A percentile compares a stretch with the other conserved stretches of the same genome.
Conservation (phyloP, 2,113 vertebrate genomes). For the Colius striatus region DNA sequence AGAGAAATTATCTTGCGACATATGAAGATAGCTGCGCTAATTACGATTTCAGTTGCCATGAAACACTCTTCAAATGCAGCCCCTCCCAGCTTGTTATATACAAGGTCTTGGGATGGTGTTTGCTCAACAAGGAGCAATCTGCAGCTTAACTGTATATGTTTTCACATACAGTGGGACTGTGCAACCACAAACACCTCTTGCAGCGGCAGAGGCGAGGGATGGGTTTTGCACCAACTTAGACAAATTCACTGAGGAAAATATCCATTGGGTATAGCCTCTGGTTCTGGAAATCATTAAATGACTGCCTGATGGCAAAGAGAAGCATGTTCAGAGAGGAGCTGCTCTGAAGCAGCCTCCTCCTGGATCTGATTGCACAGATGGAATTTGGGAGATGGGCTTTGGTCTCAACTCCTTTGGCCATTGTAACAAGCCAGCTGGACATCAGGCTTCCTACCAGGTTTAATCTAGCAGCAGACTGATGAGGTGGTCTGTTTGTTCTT, state of each 20-base stretch:
- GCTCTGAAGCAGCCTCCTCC: background rate
- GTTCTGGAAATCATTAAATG: background rate
- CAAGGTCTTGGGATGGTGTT: constrained; percentile 10
- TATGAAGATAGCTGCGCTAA: constrained; percentile 20
- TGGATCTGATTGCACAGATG: background rate
- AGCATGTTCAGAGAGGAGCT: background rate
- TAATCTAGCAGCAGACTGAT: background rate
- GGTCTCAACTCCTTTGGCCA: background rate
- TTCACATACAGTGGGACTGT: background rate
- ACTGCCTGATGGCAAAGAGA: background rate
- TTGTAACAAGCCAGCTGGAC: background rate
- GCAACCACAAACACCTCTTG: background rate
- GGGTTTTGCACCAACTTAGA: background rate
- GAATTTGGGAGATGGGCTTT: background rate
- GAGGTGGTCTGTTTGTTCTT: background rate
- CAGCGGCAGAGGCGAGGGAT: background rate
- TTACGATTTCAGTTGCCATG: constrained; percentile 42
- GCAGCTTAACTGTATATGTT: background rate
- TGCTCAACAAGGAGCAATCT: background rate
- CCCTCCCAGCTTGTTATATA: background rate
- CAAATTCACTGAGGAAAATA: background rate
- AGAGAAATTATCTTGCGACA: constrained; percentile 40
- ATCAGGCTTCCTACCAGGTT: background rate
- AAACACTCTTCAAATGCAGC: constrained; percentile 8
- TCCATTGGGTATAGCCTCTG: background rate